Evolutionary conservation across 2,797 vertebrate species (phyloP).

Genomic region (Epinephelus awoara): DNA sequence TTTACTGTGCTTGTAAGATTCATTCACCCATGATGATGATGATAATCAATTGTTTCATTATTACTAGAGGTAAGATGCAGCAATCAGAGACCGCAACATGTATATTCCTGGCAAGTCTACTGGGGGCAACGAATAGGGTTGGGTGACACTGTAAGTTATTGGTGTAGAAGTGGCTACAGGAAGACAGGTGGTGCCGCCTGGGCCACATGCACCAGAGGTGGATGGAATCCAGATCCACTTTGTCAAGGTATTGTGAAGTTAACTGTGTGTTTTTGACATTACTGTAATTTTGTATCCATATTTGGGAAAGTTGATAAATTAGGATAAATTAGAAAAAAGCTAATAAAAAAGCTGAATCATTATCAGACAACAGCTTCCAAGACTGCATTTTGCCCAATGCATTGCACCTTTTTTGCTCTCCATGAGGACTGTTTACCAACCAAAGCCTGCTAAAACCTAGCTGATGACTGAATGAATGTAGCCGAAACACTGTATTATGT

Average conservation of each 20-base stretch:
- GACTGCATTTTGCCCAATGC: too few species aligned
- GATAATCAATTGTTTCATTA: not conserved
- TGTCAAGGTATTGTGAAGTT: conserved; percentile 57
- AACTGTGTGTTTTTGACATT: not conserved
- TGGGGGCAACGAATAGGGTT: rapidly evolving
- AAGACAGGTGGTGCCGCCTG: rapidly evolving
- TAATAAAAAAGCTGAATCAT: too few species aligned
- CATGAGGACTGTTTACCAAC: too few species aligned
- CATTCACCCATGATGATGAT: not conserved
- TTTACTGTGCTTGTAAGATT: not conserved
- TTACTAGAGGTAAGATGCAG: conserved; percentile 66
- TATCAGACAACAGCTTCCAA: too few species aligned
- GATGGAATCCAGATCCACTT: conserved; percentile 69
- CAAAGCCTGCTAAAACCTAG: too few species aligned
- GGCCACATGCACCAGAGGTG: conserved; percentile 67
- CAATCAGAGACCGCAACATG: rapidly evolving
- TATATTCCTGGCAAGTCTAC: rapidly evolving
- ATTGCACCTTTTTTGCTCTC: too few species aligned
- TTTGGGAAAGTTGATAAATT: not conserved
- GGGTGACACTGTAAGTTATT: rapidly evolving
- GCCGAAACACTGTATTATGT: too few species aligned
- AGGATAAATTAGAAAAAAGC: too few species aligned
- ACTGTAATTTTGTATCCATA: not conserved
- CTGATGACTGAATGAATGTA: too few species aligned
- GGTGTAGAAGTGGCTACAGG: rapidly evolving